Evolutionary conservation across 2,113 vertebrate species (phyloP), one percentile per base, ranked within the genome.

Genomic region (Ammospiza nelsoni): DNA sequence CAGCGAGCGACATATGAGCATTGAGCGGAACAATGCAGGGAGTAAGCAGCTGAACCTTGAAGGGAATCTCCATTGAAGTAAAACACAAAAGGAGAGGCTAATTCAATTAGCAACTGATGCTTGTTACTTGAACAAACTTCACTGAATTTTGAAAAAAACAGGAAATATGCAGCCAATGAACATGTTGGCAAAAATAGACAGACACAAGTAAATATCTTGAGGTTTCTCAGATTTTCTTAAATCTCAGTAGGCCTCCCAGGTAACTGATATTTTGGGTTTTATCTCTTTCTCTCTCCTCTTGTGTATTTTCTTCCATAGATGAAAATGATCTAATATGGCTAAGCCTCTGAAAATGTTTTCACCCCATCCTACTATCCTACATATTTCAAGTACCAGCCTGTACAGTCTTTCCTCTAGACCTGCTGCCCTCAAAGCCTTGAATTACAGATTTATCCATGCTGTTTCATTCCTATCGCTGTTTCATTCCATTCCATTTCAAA

Each of bases 71-170:
- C 94, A 96, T 88, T 97, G 97, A 98, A 92, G 91, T 71, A 95
- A 94, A 97, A 89, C 73, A 97, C 95, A 97, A 90, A 94, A 94
- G 93, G 13, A 75, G 73, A 97, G 79, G 89, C 73, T 97, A 97
- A 97, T 97, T 97, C 94, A 97, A 97, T 98, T 98, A 97, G 94
- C 92, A 95, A 97, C 58, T 87, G 95, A 97, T 97, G 94, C 87
- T 73, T 96, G 95, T 87, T 95, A 46, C 84, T 96, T 93, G 92
- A 97, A 95, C 76, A 97, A 95, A 95, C 94, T 96, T 96, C 57
- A 86, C 43, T 63, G 78, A 67, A 87, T 95, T 95, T 88, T 55
- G 23, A 13, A 76, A 68, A 80, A 61, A 67, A 3, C 37, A 92
- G 55, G 72, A 96, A 95, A 89, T 78, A 85, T 23, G 73, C 24